phyloP scores from a whole-genome alignment of 2,113 vertebrate genomes.

The Erythrocercus mccallii region DNA sequence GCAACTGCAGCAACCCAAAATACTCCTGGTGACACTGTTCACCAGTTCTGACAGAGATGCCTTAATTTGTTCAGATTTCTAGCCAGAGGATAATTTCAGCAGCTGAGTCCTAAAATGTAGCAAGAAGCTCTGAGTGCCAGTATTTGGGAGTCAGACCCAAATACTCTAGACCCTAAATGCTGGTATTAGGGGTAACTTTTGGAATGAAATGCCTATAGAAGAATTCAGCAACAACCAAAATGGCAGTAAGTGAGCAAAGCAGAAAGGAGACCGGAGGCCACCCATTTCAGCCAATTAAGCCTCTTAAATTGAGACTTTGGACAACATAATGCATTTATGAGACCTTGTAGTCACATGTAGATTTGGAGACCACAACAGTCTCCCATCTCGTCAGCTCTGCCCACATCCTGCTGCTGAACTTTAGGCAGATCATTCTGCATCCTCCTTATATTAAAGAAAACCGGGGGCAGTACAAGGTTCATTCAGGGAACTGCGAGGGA shows the following conservation, averaged over 20 bases:
- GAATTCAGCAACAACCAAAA: background rate
- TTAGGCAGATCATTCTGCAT: slow-evolving; percentile 9
- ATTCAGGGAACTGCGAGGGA: background rate
- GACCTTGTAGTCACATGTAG: background rate
- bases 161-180: background rate
- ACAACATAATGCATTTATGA: background rate
- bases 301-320: background rate
- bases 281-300: background rate
- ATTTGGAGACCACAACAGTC: background rate
- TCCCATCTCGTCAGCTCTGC: background rate
- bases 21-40: slow-evolving; percentile 5
- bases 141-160: background rate
- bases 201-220: background rate
- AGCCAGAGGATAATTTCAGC: background rate
- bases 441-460: slow-evolving; percentile 5
- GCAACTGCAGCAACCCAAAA: slow-evolving; percentile 49
- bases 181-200: background rate
- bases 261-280: background rate
- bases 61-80: slow-evolving; percentile 3
- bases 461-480: background rate
- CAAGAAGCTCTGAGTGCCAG: background rate
- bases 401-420: slow-evolving; percentile 38
- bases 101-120: background rate
- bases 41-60: background rate
- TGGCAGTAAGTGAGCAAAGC: background rate